Base-by-base conservation (phyloP, 1,140 invertebrate species). In the Dreissena polymorpha region DNA sequence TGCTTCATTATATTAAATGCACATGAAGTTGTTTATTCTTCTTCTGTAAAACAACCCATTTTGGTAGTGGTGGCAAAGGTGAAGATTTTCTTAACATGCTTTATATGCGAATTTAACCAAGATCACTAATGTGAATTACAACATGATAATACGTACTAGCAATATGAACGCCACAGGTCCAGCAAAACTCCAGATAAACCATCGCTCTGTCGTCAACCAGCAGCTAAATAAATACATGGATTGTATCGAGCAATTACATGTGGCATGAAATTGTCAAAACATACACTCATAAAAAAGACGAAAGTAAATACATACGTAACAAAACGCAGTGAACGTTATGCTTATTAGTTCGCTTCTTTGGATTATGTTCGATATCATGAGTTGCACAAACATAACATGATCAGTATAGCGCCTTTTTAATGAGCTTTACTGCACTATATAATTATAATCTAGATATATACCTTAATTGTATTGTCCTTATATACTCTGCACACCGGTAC, bases 151-250 rank as follows among this genome's bases (percentile, higher is more conserved):
- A 23, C 55, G n/a, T 86, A 92, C 91, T 73, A 90, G 63, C 5
- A 91, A 71, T 73, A 98, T 95, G 85, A 98, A 95, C 78, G 96
- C 93, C 65, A 98, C 97, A 39, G 97, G 97, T 85, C 96, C 97
- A 27, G 98, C 96, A 93, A 99, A 99, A 93, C 96, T 97, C 94
- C 97, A 97, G 89, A 98, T 96, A 90, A 98, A 98, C 92, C 97
- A 96, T 89, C 96, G 95, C 87, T 97, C 96, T 13, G 96, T 95
- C 77, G 96, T 94, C 16, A 99, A 94, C 97, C 97, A 99, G 93
- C 97, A 98, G 39, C 39, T 39, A 39, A 39, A 5, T 39, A 39
- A 39, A 39, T 39, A 39, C 8, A 39, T 39, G 39, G 3, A 39
- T 5, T 2, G 39, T 5, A 39, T 39, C 39, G 3, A 39, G 8